Evolutionary conservation across 2,797 vertebrate species (phyloP).

Genomic region (Cygnus olor): DNA sequence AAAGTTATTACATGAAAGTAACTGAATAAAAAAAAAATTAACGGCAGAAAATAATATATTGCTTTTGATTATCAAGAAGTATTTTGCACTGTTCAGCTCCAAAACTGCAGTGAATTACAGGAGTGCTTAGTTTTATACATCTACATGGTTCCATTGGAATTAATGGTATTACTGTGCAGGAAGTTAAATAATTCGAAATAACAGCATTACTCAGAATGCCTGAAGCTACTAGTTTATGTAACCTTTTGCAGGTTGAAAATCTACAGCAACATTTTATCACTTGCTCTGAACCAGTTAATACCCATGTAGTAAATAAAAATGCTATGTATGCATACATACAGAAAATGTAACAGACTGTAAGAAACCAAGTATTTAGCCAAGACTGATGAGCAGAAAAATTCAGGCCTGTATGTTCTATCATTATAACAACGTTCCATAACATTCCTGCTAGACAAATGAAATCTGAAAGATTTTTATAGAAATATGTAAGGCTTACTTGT

Average conservation of each 20-base stretch:
- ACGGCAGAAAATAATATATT: not conserved
- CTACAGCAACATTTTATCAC: not conserved
- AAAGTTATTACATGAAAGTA: not conserved
- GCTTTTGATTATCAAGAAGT: not conserved
- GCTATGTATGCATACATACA: not conserved
- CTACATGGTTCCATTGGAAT: not conserved
- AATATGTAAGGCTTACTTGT: constrained; percentile 81
- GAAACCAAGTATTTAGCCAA: not conserved
- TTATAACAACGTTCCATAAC: not conserved
- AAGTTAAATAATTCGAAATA: constrained; percentile 18
- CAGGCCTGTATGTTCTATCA: not conserved
- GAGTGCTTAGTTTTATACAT: not conserved
- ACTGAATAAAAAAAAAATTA: not conserved
- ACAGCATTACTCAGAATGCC: not conserved
- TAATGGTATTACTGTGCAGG: not conserved
- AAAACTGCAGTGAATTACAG: not conserved
- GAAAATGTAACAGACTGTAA: not conserved
- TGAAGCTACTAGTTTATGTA: not conserved
- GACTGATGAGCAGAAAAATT: not conserved
- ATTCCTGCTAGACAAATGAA: not conserved
- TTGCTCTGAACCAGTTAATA: not conserved
- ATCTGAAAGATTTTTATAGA: not conserved
- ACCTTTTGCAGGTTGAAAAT: not conserved
- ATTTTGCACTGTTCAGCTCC: not conserved
- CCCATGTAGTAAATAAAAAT: not conserved